Percentiles rank a stretch among this genome's conserved stretches.
Conservation (phyloP, 1,140 invertebrate genomes). For the Ridgeia piscesae region DNA sequence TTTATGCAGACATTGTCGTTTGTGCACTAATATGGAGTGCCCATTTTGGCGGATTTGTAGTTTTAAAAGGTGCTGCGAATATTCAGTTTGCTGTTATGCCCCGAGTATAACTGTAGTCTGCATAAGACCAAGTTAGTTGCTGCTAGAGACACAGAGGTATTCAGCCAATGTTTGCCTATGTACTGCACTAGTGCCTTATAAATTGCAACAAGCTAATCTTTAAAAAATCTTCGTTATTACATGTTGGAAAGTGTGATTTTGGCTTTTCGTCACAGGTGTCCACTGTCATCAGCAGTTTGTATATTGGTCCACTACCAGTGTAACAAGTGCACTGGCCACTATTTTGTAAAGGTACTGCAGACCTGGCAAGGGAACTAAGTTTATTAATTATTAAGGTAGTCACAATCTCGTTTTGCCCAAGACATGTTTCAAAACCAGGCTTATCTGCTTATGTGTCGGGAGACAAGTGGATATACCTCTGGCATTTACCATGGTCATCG, state of each 20-base stretch:
- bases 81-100: background rate
- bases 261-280: background rate
- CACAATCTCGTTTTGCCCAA: background rate
- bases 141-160: background rate
- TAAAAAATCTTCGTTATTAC: background rate
- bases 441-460: background rate
- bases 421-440: background rate
- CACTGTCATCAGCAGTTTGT: background rate
- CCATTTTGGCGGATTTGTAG: background rate
- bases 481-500: background rate
- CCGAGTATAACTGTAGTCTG: background rate
- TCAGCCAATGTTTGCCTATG: no score
- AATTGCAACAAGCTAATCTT: background rate
- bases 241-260: background rate
- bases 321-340: background rate
- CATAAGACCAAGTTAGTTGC: background rate
- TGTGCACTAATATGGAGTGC: background rate
- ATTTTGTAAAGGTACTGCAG: background rate
- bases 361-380: background rate
- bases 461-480: background rate
- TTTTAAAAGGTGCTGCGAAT: background rate
- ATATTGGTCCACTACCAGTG: background rate
- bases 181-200: background rate
- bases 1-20: background rate
- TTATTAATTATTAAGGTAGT: background rate